Percentiles rank a stretch among this genome's conserved stretches.
These are phyloP conservation scores for Epinephelus cyanopodus DNA, from an alignment of 2,113 vertebrate species.

Conservation along the genomic window DNA sequence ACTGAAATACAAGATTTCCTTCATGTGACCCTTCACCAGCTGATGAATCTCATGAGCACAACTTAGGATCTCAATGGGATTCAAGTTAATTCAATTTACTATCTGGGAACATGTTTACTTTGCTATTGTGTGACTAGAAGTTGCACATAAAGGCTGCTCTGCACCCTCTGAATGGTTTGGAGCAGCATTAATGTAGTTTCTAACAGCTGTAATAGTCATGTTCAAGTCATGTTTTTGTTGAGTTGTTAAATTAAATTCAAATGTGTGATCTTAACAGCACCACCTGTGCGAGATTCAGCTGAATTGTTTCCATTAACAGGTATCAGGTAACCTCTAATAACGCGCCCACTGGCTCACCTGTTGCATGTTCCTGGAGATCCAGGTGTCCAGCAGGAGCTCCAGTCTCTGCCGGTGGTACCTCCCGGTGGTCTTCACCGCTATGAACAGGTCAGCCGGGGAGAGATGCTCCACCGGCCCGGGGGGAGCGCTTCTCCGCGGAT, in stretches of 20 bases:
- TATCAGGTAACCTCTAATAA: not conserved
- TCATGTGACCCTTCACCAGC: not conserved
- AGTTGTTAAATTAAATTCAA: not conserved
- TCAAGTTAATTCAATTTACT: not conserved
- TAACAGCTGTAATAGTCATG: not conserved
- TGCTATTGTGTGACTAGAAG: not conserved
- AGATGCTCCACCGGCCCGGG: slow-evolving; percentile 82
- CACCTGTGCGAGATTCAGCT: not conserved
- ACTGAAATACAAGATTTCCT: not conserved
- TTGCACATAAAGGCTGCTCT: not conserved
- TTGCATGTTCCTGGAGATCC: slow-evolving; percentile 90
- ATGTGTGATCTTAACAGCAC: not conserved
- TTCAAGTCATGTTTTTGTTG: not conserved
- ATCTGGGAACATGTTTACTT: not conserved
- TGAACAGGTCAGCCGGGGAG: slow-evolving; percentile 87
- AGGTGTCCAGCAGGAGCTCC: slow-evolving; percentile 92
- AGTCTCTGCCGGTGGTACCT: slow-evolving; percentile 91
- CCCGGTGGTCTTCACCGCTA: slow-evolving; percentile 93
- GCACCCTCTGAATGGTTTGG: not conserved
- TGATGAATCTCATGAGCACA: not conserved
- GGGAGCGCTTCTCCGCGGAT: slow-evolving; percentile 9
- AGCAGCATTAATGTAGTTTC: not conserved
- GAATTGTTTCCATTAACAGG: not conserved
- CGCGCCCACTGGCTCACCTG: slow-evolving; percentile 81
- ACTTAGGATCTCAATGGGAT: not conserved